Evolutionary conservation across 2,113 vertebrate species (phyloP), one percentile per base, ranked within the genome.

Genomic region (Phylloscopus trochilus): DNA sequence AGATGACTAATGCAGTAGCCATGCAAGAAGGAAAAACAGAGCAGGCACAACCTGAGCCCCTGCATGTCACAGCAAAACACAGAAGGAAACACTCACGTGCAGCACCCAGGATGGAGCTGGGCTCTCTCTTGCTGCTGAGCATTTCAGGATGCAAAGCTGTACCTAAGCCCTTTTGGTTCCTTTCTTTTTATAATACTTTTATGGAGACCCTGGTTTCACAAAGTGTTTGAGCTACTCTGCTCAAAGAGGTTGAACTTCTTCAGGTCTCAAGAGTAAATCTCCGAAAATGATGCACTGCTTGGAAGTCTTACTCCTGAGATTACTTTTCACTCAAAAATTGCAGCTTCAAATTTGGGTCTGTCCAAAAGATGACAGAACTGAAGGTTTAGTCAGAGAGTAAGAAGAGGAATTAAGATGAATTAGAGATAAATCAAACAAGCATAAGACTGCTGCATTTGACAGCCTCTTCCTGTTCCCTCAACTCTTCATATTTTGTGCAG

Each of bases 71-170:
- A 62, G 8, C 24, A 83, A 80, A 60, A 24, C 1, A 5, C 14
- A n/a, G 53, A 51, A 55, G 31, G 18, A 44, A 74, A 26, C 16
- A 52, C 15, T 8, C 7, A 4, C 5, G 2, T 43, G 31, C 43
- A 82, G 47, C 20, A 13, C 5, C 11, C 0, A 0, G 37, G 15
- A 41, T 0, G 0, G 22, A 73, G 31, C 1, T 7, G 73, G 62
- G 8, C 44, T 85, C 28, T 35, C 26, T 74, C 37, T 55, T 31
- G 5, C 59, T 81, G 13, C 37, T 2, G 8, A 68, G 27, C 23
- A 46, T 23, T n/a, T 62, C 31, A 3, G 3, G 18, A 23, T 41
- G 8, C 16, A 76, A 80, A 83, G 7, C 8, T 73, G 21, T 13
- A 11, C 6, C 10, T 2, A 30, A 5, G 19, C 2, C 1, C 55